Percentiles rank a stretch among this genome's conserved stretches.
Evolutionary conservation across 2,888 invertebrate genomes (phyloP).

Genomic region (Orthonevra nobilis): DNA sequence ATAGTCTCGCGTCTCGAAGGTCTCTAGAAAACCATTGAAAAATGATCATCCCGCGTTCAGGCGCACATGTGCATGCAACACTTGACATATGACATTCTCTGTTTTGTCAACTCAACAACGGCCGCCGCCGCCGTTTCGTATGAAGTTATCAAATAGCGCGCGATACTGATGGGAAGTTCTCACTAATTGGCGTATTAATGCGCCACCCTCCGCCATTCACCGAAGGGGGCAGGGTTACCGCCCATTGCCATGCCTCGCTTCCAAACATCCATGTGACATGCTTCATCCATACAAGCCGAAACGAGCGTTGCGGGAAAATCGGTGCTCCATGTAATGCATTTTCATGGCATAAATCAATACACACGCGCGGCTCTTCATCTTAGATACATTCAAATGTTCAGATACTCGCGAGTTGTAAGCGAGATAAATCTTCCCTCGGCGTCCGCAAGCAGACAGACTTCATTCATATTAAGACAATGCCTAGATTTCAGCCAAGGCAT

Average conservation of each 20-base stretch:
- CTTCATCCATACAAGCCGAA: constrained; percentile 22
- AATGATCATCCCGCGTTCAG: constrained; percentile 57
- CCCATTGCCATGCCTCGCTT: constrained; percentile 43
- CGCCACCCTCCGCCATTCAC: constrained; percentile 49
- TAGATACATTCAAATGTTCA: constrained; percentile 31
- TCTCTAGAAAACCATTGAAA: constrained; percentile 49
- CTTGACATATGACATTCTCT: constrained; percentile 65
- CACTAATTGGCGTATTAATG: constrained; percentile 71
- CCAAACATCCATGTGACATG: constrained; percentile 66
- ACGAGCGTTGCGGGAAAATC: constrained; percentile 22
- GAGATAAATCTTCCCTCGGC: constrained; percentile 54
- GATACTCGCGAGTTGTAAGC: constrained; percentile 30
- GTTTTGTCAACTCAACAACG: constrained; percentile 68
- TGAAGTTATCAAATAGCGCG: constrained; percentile 66
- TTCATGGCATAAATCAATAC: constrained; percentile 61
- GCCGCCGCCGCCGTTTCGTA: constrained; percentile 10
- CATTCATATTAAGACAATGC: constrained; percentile 67
- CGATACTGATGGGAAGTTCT: constrained; percentile 64
- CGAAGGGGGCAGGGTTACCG: too few species aligned
- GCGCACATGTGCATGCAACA: constrained; percentile 51
- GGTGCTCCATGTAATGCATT: constrained; percentile 59
- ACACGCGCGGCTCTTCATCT: constrained; percentile 14
- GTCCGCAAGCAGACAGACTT: constrained; percentile 36
- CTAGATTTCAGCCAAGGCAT: constrained; percentile 7
- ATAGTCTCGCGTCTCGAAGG: constrained; percentile 47